These are phyloP conservation scores for Dipodomys spectabilis DNA, from an alignment of 2,113 vertebrate genomes.

Conservation along the genomic window DNA sequence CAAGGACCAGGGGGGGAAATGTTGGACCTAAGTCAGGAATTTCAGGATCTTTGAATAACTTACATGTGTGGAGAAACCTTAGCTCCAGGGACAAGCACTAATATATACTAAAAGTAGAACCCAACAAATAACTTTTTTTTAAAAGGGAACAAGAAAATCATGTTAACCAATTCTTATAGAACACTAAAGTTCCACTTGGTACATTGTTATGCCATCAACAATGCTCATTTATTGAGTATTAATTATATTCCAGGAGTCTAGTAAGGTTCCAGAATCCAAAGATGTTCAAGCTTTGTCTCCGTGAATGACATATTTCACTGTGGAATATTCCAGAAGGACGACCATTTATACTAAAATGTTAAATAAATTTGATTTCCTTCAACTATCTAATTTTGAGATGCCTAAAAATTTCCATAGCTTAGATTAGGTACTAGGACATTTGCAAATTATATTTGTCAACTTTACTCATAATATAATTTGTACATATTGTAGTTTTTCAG, in stretches of 20 bases:
- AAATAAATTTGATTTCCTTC: not conserved
- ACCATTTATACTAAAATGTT: not conserved
- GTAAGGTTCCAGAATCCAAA: not conserved
- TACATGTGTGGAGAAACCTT: not conserved
- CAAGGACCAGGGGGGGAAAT: not conserved
- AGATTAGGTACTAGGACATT: not conserved
- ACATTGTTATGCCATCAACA: not conserved
- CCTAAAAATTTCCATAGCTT: not conserved
- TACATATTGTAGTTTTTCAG: not conserved
- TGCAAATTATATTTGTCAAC: not conserved
- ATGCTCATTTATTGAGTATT: not conserved
- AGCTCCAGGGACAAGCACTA: not conserved
- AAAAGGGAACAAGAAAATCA: not conserved
- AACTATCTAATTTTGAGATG: not conserved
- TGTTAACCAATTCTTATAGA: not conserved
- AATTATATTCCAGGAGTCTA: not conserved
- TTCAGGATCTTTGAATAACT: not conserved
- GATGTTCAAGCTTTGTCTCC: not conserved
- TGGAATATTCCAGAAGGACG: not conserved
- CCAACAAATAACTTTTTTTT: not conserved
- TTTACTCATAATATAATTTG: not conserved
- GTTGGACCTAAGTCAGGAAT: not conserved
- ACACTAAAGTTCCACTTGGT: not conserved
- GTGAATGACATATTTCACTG: not conserved
- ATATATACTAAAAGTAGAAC: constrained; percentile 6